Base-by-base conservation (phyloP, 2,888 invertebrate species). In the Pharmacophagus antenor region DNA sequence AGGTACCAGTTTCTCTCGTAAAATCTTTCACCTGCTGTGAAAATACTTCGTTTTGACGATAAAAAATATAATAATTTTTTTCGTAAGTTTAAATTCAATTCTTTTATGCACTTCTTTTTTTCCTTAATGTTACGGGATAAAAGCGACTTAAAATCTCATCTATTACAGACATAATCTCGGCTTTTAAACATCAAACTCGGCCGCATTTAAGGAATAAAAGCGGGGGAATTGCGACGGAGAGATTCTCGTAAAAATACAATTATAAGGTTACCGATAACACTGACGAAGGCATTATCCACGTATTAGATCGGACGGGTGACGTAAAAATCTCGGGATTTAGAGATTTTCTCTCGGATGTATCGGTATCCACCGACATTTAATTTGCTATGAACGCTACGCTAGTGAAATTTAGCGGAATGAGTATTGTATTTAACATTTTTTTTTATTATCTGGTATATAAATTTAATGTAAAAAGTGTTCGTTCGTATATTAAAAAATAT, bases 261-360 rank as follows among this genome's bases (percentile, higher is more conserved):
- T 56, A 56, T 61, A 61, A 56, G 47, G 56, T 56, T 48, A 48
- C 27, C 27, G 56, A 61, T 61, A 59, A 49, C 58, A 52, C 41
- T 52, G 47, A 56, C 56, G 56, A 47, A 48, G 61, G 47, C 56
- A 25, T 56, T 61, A 61, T 61, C 61, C 27, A 17, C 12, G 52
- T 56, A 52, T 52, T 53, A 61, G 46, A 56, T 61, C 61, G 48
- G 61, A 52, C 61, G 47, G 56, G 56, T 53, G 56, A 56, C 47
- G 56, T 60, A 51, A 59, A 64, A 65, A 62, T 60, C 64, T 62
- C 44, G 51, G 65, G 65, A 65, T 68, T 65, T 61, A 52, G 63
- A 62, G 67, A 63, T 63, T 65, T 63, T 58, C 55, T 54, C 57
- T 58, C 64, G 63, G 63, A 59, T 65, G n/a, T n/a, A 51, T 6